These are phyloP conservation scores for Malacoctenus gilli DNA, from an alignment of 2,797 vertebrate species.

Conservation along the genomic window DNA sequence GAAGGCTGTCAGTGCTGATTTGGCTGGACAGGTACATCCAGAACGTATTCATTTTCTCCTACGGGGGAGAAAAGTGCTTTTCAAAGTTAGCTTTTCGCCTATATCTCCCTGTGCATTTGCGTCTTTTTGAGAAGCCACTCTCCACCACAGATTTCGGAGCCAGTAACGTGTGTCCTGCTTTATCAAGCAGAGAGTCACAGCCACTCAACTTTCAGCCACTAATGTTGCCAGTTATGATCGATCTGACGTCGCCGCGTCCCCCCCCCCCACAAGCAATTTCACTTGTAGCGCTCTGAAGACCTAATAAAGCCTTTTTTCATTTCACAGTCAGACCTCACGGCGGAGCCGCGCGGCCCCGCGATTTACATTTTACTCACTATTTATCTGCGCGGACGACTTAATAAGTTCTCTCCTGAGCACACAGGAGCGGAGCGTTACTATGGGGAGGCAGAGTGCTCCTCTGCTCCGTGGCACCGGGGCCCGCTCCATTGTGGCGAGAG, in stretches of 20 bases:
- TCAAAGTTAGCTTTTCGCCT: slow-evolving; percentile 60
- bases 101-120: slow-evolving; percentile 55
- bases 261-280: slow-evolving; percentile 58
- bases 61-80: slow-evolving; percentile 67
- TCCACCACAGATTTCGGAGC: slow-evolving; percentile 40
- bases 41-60: slow-evolving; percentile 67
- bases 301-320: slow-evolving; percentile 66
- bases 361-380: slow-evolving; percentile 74
- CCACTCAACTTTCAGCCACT: slow-evolving; percentile 51
- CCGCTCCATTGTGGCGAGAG: slow-evolving; percentile 75
- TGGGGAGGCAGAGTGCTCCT: slow-evolving; percentile 68
- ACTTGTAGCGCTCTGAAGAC: slow-evolving; percentile 50
- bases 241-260: slow-evolving; percentile 41
- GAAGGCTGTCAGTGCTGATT: slow-evolving; percentile 66
- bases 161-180: slow-evolving; percentile 43
- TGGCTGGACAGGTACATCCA: slow-evolving; percentile 61
- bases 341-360: slow-evolving; percentile 43
- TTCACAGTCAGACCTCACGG: slow-evolving; percentile 58
- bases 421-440: slow-evolving; percentile 75
- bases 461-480: slow-evolving; percentile 52
- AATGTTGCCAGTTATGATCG: slow-evolving; percentile 45
- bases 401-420: slow-evolving; percentile 70
- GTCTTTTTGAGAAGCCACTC: slow-evolving; percentile 55
- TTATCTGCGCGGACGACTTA: slow-evolving; percentile 68
- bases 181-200: slow-evolving; percentile 47